phyloP scores from a whole-genome alignment of 2,797 vertebrate genomes.

The Coreius guichenoti region DNA sequence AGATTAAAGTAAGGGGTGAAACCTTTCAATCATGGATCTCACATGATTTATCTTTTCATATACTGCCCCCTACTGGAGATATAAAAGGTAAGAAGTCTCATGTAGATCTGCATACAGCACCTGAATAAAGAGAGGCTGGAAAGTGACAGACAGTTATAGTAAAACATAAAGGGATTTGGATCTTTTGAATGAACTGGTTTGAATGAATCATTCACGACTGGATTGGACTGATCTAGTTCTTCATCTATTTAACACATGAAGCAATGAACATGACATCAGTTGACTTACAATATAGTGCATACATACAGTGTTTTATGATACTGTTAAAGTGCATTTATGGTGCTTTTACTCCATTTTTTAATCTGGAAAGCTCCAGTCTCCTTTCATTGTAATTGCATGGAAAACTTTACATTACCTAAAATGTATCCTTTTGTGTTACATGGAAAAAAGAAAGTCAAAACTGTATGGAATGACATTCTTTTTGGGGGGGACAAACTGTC shows the following conservation, averaged over 20 bases:
- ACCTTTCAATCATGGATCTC: neutral
- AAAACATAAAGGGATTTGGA: neutral
- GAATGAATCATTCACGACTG: neutral
- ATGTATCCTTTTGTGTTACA: neutral
- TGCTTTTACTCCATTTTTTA: neutral
- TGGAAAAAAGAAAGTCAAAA: neutral
- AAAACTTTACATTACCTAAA: neutral
- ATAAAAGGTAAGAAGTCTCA: neutral
- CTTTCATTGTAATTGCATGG: neutral
- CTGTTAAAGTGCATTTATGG: neutral
- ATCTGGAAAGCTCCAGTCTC: neutral
- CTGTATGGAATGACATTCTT: neutral
- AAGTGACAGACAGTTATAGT: neutral
- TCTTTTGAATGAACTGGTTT: neutral
- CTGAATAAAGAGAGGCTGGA: neutral
- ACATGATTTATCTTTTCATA: neutral
- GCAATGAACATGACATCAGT: neutral
- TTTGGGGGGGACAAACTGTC: neutral
- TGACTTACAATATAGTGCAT: neutral
- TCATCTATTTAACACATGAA: neutral
- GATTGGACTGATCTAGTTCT: neutral
- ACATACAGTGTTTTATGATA: neutral
- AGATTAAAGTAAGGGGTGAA: neutral
- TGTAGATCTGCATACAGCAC: neutral
- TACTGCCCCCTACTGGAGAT: constrained; percentile 18